Evolutionary conservation across 2,888 invertebrate genomes (phyloP).

Genomic region (Plagodis pulveraria): DNA sequence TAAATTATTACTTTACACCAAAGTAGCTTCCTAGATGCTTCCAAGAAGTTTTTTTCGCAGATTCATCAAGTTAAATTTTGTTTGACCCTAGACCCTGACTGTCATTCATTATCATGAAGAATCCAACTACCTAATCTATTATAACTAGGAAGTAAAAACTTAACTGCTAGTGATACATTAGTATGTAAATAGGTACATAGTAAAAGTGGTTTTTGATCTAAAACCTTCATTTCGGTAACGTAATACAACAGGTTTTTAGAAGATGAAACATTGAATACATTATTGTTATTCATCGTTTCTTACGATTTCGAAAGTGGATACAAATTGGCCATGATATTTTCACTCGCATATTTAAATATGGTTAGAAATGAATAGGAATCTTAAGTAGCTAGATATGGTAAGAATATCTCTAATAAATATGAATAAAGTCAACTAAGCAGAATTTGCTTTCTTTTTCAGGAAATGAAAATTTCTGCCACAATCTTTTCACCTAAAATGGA

Average conservation of each 20-base stretch:
- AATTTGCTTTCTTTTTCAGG: conserved; percentile 43
- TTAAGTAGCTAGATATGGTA: not conserved
- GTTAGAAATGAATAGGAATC: not conserved
- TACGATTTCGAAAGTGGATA: conserved; percentile 51
- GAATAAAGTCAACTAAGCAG: not conserved
- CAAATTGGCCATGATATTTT: conserved; percentile 43
- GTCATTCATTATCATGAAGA: not conserved
- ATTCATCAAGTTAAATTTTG: not conserved
- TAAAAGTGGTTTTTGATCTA: conserved; percentile 47
- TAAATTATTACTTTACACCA: no score
- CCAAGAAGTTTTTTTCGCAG: no score
- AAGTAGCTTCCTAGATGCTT: no score
- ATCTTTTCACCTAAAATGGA: conserved; percentile 38
- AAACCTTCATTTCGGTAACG: conserved; percentile 40
- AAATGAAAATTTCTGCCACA: conserved; percentile 38
- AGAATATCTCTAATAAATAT: not conserved
- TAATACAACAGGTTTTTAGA: conserved; percentile 44
- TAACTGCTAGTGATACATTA: not conserved
- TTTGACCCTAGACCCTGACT: not conserved
- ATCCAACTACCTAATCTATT: not conserved
- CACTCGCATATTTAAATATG: conserved; percentile 25
- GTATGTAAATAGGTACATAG: conserved; percentile 18
- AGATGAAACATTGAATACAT: conserved; percentile 47
- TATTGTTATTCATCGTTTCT: conserved; percentile 41
- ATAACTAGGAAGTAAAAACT: not conserved